Percentiles rank a stretch among this genome's conserved stretches.
Evolutionary conservation across 2,888 invertebrate genomes (phyloP).

Genomic region (Himalopsyche japonica): DNA sequence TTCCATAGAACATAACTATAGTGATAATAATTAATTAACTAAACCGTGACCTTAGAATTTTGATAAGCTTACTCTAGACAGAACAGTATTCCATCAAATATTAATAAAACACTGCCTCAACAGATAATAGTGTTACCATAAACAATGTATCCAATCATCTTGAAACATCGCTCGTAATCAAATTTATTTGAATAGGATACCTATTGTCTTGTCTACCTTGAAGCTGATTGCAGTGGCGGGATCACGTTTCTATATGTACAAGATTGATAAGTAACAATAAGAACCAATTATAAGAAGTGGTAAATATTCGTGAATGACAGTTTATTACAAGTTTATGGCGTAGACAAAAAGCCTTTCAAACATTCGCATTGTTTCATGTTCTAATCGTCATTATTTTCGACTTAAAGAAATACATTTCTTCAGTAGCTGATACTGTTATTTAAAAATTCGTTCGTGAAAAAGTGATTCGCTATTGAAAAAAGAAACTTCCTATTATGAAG

Average conservation of each 20-base stretch:
- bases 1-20: background rate
- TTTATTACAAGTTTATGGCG: no score
- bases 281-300: no score
- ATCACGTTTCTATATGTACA: background rate
- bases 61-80: background rate
- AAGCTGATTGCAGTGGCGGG: background rate
- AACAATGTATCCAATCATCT: conserved; percentile 22
- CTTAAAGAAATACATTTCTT: no score
- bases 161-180: conserved; percentile 15
- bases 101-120: background rate
- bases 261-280: background rate
- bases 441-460: no score
- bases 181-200: conserved; percentile 14
- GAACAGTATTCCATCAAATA: background rate
- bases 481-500: no score
- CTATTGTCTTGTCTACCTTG: background rate
- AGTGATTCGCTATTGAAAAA: no score
- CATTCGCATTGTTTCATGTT: no score
- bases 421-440: no score
- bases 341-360: no score
- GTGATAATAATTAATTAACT: background rate
- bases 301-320: no score
- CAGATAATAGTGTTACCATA: background rate
- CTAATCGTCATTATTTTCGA: no score
- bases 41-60: background rate